phyloP scores from a whole-genome alignment of 2,113 vertebrate species.

The Cyprinus carpio region DNA sequence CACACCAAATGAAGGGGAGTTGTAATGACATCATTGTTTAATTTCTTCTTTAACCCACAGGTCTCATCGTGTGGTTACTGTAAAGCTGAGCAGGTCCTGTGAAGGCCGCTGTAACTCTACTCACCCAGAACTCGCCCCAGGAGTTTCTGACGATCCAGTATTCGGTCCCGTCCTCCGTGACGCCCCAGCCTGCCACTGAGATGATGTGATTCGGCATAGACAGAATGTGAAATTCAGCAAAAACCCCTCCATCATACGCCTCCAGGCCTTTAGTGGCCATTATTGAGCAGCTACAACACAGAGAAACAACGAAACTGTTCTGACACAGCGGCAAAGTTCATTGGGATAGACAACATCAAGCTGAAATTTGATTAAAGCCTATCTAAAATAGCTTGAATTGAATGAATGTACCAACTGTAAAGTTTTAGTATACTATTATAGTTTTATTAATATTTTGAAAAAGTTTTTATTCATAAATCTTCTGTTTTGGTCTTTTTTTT shows the following conservation, averaged over 20 bases:
- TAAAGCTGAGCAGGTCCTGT: not conserved
- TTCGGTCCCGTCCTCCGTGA: conserved; percentile 75
- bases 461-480: too few relatives aligned
- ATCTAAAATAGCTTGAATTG: too few relatives aligned
- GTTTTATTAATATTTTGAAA: too few relatives aligned
- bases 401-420: too few relatives aligned
- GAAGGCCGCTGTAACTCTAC: conserved; percentile 42
- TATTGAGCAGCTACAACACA: conserved; percentile 78
- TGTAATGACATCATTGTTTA: not conserved
- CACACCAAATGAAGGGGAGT: not conserved
- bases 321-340: not conserved
- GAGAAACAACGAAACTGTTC: not conserved
- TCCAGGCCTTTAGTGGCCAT: conserved; percentile 82
- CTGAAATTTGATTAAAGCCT: not conserved
- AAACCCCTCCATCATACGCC: conserved; percentile 80
- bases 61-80: not conserved
- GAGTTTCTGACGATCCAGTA: conserved; percentile 88
- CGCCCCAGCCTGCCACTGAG: conserved; percentile 83
- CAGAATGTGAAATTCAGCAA: conserved; percentile 65
- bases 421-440: too few relatives aligned
- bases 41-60: not conserved
- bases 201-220: conserved; percentile 80
- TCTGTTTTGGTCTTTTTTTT: too few relatives aligned
- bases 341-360: not conserved
- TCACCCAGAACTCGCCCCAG: conserved; percentile 88